Conservation (phyloP, 2,113 vertebrate genomes). For the Tachysurus fulvidraco region DNA sequence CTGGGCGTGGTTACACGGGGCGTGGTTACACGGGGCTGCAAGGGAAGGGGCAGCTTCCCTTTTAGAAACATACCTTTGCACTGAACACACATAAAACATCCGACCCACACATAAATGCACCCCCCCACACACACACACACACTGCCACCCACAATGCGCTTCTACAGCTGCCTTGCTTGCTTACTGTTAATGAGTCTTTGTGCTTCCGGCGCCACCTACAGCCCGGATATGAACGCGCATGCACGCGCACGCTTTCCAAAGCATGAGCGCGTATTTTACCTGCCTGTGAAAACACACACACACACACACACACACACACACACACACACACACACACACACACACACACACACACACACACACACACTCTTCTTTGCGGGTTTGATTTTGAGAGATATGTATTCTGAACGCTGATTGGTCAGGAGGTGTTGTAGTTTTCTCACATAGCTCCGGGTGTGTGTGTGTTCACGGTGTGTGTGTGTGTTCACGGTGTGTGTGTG, state of each 20-base stretch:
- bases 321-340: neutral
- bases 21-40: neutral
- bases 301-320: neutral
- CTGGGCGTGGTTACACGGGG: neutral
- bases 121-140: neutral
- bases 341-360: neutral
- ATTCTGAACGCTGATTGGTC: too few relatives aligned
- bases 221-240: neutral
- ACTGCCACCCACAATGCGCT: neutral
- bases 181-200: neutral
- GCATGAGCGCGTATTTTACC: too few relatives aligned
- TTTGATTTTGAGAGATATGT: too few relatives aligned
- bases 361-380: neutral
- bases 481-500: too few relatives aligned
- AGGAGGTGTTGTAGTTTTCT: too few relatives aligned
- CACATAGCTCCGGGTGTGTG: too few relatives aligned
- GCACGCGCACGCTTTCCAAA: neutral
- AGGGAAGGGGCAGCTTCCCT: neutral
- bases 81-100: neutral
- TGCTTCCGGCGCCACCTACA: constrained; percentile 19
- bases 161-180: neutral
- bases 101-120: neutral
- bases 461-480: too few relatives aligned
- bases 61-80: neutral
- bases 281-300: neutral